Evolutionary conservation across 1,140 invertebrate species (phyloP).

Genomic region (Trichomalopsis sarcophagae): DNA sequence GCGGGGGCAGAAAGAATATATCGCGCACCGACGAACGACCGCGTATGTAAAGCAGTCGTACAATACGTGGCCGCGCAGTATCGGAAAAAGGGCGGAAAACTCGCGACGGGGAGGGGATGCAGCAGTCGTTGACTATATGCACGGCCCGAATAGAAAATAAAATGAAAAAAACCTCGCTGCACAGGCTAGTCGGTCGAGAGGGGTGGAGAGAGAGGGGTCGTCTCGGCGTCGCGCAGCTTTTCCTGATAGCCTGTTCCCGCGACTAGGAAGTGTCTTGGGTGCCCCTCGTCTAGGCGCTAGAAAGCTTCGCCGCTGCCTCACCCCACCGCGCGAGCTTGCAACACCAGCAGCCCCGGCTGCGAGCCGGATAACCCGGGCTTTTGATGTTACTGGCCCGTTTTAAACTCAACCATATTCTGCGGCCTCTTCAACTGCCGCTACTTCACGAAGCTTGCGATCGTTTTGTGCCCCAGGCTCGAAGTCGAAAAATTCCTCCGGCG

Average conservation of each 20-base stretch:
- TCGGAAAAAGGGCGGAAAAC: background rate
- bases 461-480: constrained; percentile 32
- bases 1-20: too few species aligned
- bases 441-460: constrained; percentile 43
- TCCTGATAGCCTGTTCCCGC: constrained; percentile 62
- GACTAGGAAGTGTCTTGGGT: constrained; percentile 63
- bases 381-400: constrained; percentile 70
- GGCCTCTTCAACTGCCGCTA: background rate
- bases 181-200: background rate
- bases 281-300: constrained; percentile 52
- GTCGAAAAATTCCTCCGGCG: background rate
- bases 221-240: background rate
- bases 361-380: constrained; percentile 70
- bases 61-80: background rate
- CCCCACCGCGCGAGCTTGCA: constrained; percentile 43
- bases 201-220: constrained; percentile 8
- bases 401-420: constrained; percentile 33
- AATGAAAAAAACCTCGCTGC: background rate
- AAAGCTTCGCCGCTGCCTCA: constrained; percentile 43
- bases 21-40: too few species aligned
- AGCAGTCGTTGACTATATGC: background rate
- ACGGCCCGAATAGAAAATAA: constrained; percentile 9
- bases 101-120: background rate
- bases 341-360: constrained; percentile 59
- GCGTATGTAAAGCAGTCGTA: too few species aligned